Evolutionary conservation across 2,888 invertebrate species (phyloP).

Genomic region (Zele albiditarsus): DNA sequence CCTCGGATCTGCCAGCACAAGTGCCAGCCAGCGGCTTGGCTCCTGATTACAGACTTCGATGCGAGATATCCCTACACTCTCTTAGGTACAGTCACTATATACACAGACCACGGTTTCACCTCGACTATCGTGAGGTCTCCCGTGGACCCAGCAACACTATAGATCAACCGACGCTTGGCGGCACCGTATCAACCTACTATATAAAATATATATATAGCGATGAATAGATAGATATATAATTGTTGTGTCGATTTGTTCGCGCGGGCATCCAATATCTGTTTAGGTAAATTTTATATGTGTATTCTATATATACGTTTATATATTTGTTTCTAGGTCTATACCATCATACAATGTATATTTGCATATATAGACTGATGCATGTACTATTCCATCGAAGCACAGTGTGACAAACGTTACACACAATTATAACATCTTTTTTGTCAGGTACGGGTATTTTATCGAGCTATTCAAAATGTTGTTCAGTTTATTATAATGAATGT

Average conservation of each 20-base stretch:
- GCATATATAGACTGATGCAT: too few relatives aligned
- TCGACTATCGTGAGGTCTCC: slow-evolving; percentile 61
- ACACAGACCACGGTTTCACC: slow-evolving; percentile 66
- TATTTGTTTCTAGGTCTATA: too few relatives aligned
- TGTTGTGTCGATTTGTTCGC: too few relatives aligned
- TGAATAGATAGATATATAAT: too few relatives aligned
- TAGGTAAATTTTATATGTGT: slow-evolving; percentile 27
- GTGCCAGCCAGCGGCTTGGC: slow-evolving; percentile 62
- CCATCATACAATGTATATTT: too few relatives aligned
- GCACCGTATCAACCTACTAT: background rate
- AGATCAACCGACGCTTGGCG: slow-evolving; percentile 62
- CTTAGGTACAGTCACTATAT: background rate
- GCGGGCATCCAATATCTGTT: background rate
- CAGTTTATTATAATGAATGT: too few relatives aligned
- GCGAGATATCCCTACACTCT: slow-evolving; percentile 61
- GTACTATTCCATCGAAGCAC: too few relatives aligned
- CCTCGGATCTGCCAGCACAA: slow-evolving; percentile 55
- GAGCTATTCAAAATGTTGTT: too few relatives aligned
- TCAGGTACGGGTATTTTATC: too few relatives aligned
- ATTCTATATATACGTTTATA: background rate
- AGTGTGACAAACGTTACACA: too few relatives aligned
- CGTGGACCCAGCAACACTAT: slow-evolving; percentile 61
- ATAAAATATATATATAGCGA: slow-evolving; percentile 54
- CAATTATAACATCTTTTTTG: too few relatives aligned
- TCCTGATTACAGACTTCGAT: slow-evolving; percentile 71